Evolutionary conservation across 2,888 invertebrate genomes (phyloP), one percentile per base, ranked within the genome.

Genomic region (Apamea monoglypha): DNA sequence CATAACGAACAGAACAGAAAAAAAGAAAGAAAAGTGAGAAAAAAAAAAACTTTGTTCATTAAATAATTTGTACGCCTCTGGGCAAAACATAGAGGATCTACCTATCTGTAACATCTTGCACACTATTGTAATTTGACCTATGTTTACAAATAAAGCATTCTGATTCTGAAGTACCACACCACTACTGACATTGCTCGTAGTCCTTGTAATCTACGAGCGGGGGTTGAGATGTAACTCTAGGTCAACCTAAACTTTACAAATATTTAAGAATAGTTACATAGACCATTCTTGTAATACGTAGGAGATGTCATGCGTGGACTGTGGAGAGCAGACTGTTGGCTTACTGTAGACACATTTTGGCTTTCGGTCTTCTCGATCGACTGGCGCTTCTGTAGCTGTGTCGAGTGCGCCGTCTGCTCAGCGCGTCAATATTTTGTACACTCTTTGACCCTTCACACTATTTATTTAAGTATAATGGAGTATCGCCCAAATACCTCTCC

Each of bases 381-480:
- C n/a, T 25, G 25, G 47, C 21, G 3, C 50, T 50, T 50, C n/a
- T 67, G 68, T 5, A n/a, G 14, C 32, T 67, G 36, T 47, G 73
- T 36, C 14, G n/a, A 29, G 29, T 50, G 69, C 47, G 69, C 18
- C 32, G 16, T 25, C 21, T 32, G 73, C 21, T n/a, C 21, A n/a
- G 59, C 47, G 25, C 12, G 25, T 25, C 64, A 75, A 25, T 78
- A 59, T 59, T 77, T 36, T 12, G 29, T 53, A 29, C 36, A 50
- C 75, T 53, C 29, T 76, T 64, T 40, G 44, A 44, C 21, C 32
- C 32, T 53, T 36, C 32, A 44, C 18, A 56, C 21, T 56, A 56
- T 66, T 76, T 66, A 29, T 56, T 56, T n/a, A 66, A 56, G 12
- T 76, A 44, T 64, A 21, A 64, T 64, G 75, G 32, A 64, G 63